A percentile compares a stretch with the other conserved stretches of the same genome.
These are phyloP conservation scores for Plodia interpunctella DNA, from an alignment of 1,140 invertebrate genomes.

Conservation along the genomic window DNA sequence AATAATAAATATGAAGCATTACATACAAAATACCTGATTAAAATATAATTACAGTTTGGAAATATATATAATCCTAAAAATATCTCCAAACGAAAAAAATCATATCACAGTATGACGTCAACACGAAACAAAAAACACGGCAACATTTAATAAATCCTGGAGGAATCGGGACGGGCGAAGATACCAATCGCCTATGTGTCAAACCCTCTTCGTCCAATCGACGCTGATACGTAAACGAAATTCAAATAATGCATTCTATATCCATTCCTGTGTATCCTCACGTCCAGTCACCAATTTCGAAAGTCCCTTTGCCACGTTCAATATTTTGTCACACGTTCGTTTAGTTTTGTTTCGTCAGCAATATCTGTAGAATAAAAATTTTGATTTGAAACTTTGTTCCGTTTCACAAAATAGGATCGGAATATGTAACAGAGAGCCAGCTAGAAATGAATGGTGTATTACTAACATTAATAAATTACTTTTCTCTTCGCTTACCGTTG, in stretches of 20 bases:
- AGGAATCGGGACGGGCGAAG: conserved; percentile 6
- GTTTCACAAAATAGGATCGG: no score
- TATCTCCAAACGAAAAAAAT: background rate
- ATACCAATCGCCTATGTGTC: conserved; percentile 18
- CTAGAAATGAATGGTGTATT: no score
- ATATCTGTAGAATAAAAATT: background rate
- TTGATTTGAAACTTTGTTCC: background rate
- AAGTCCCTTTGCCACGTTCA: background rate
- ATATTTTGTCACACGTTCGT: background rate
- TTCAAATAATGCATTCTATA: conserved; percentile 18
- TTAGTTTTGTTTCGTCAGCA: background rate
- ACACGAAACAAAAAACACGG: background rate
- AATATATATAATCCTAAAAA: background rate
- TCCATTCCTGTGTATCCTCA: conserved; percentile 6
- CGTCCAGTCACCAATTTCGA: conserved; percentile 1
- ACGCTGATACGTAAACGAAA: conserved; percentile 15
- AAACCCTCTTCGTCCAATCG: conserved; percentile 18
- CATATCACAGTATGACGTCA: background rate
- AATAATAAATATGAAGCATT: no score
- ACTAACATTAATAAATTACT: no score
- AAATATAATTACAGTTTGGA: no score
- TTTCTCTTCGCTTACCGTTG: no score
- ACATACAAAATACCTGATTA: no score
- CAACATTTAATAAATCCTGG: conserved; percentile 15
- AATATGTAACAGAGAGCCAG: no score